Evolutionary conservation across 2,797 vertebrate species (phyloP).

Genomic region (Meriones psammophilus): DNA sequence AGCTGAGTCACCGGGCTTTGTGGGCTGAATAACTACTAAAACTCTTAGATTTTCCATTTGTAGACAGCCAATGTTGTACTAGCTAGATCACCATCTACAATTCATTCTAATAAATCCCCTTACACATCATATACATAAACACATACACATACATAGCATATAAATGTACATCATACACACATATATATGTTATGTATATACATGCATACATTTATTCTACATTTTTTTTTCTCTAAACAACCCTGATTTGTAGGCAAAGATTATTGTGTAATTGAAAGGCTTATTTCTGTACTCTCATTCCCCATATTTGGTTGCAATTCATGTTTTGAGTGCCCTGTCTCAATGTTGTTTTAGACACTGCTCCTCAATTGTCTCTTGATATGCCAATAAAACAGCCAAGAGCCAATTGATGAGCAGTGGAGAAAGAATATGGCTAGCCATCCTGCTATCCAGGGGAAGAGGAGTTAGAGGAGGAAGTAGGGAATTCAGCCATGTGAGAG

Average conservation of each 20-base stretch:
- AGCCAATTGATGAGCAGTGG: too few relatives aligned
- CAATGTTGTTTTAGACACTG: too few relatives aligned
- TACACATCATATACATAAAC: background rate
- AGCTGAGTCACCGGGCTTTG: background rate
- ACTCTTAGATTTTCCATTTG: background rate
- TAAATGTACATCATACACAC: background rate
- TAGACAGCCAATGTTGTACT: background rate
- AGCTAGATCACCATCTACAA: rapidly evolving
- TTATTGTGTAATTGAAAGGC: too few relatives aligned
- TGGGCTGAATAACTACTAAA: background rate
- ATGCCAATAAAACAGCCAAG: too few relatives aligned
- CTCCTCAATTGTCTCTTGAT: too few relatives aligned
- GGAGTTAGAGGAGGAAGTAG: too few relatives aligned
- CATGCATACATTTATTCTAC: background rate
- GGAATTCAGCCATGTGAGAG: too few relatives aligned
- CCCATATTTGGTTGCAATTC: too few relatives aligned
- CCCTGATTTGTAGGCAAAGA: background rate
- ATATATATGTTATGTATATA: background rate
- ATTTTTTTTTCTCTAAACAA: background rate
- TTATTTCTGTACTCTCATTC: too few relatives aligned
- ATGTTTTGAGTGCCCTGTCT: too few relatives aligned
- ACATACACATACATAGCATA: background rate
- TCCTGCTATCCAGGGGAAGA: too few relatives aligned
- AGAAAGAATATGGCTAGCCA: too few relatives aligned
- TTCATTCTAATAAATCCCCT: background rate